phyloP scores from a whole-genome alignment of 2,797 vertebrate species.

The Acanthurus tractus region DNA sequence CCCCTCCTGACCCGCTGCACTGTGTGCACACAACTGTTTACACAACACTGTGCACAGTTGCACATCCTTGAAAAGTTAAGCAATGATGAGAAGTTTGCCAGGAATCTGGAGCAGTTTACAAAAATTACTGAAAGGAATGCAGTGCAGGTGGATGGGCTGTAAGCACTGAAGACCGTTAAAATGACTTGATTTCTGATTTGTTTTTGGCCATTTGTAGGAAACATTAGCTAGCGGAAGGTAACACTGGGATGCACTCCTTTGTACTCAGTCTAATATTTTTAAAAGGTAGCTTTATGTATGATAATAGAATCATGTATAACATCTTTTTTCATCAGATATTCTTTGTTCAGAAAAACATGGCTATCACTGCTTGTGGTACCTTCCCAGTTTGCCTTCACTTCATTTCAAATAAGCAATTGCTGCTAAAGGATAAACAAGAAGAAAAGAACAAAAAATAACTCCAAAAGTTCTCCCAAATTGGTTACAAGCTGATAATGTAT shows the following conservation, averaged over 20 bases:
- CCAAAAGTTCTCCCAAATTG: not conserved
- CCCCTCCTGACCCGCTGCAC: conserved; percentile 58
- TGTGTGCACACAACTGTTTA: conserved; percentile 69
- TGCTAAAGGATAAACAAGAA: not conserved
- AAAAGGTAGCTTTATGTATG: not conserved
- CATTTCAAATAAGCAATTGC: not conserved
- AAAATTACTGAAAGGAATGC: conserved; percentile 14
- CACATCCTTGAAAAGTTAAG: conserved; percentile 53
- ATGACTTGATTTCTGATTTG: not conserved
- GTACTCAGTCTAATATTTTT: not conserved
- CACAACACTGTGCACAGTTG: conserved; percentile 50
- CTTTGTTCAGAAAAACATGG: not conserved
- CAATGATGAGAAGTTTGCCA: conserved; percentile 30
- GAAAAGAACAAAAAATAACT: not conserved
- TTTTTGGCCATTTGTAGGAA: not conserved
- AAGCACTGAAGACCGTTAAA: not conserved
- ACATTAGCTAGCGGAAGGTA: not conserved
- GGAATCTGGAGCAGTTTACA: conserved; percentile 41
- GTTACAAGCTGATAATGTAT: conserved; percentile 4
- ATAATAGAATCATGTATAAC: not conserved
- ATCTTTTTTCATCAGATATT: conserved; percentile 1
- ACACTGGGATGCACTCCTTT: not conserved
- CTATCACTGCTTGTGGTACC: not conserved
- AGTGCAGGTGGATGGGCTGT: conserved; percentile 5
- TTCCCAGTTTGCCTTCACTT: not conserved